phyloP scores from a whole-genome alignment of 1,140 invertebrate species.

The Eueides isabella region DNA sequence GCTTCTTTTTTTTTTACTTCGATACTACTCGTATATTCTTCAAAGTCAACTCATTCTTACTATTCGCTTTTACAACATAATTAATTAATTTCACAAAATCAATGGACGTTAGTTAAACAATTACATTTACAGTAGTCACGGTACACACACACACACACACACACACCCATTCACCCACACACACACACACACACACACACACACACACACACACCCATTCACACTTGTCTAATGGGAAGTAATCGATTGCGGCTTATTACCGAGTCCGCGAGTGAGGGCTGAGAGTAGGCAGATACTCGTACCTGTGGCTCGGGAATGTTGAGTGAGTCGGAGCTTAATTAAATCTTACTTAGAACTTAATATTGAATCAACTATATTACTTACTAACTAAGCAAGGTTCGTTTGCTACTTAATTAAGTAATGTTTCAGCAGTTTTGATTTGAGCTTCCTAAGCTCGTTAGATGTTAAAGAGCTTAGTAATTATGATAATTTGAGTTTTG shows the following conservation, averaged over 20 bases:
- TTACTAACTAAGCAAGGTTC: background rate
- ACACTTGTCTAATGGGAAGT: background rate
- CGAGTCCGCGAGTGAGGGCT: background rate
- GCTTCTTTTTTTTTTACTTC: too few relatives aligned
- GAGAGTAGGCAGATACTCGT: too few relatives aligned
- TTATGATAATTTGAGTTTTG: background rate
- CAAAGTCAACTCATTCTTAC: too few relatives aligned
- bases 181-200: background rate
- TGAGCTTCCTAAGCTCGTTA: background rate
- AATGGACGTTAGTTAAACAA: too few relatives aligned
- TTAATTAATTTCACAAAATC: background rate
- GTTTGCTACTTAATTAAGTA: background rate
- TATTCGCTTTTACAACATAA: too few relatives aligned
- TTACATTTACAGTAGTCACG: too few relatives aligned
- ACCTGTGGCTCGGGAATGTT: background rate
- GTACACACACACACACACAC: too few relatives aligned
- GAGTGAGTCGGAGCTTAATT: background rate
- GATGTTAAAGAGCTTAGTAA: background rate
- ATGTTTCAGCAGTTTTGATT: background rate
- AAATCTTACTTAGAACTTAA: constrained; percentile 1
- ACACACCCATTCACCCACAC: background rate
- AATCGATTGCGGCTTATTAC: background rate
- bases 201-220: background rate
- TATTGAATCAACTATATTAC: background rate
- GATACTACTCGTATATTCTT: too few relatives aligned